Conservation (phyloP, 1,140 invertebrate species). For the Hycleus cichorii region DNA sequence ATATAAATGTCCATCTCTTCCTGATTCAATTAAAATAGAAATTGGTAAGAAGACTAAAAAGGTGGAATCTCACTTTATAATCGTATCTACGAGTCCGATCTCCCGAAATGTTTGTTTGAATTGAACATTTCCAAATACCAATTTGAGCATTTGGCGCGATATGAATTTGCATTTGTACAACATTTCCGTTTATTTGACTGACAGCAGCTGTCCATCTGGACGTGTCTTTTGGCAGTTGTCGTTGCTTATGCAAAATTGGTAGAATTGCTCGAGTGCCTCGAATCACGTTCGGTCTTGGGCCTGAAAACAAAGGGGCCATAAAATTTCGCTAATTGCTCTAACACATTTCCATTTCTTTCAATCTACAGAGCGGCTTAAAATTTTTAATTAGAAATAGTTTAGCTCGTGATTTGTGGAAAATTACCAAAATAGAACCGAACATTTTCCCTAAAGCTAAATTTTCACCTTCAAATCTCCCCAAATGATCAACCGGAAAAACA, state of each 20-base stretch:
- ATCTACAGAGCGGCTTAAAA: too few relatives aligned
- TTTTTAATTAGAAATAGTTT: too few relatives aligned
- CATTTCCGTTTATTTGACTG: constrained; percentile 50
- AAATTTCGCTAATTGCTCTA: not conserved
- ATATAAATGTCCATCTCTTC: constrained; percentile 59
- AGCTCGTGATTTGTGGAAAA: too few relatives aligned
- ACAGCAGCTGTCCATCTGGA: constrained; percentile 55
- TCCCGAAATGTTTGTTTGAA: constrained; percentile 52
- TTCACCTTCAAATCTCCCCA: not conserved
- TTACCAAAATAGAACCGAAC: too few relatives aligned
- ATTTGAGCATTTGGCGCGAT: constrained; percentile 54
- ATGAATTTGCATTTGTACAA: constrained; percentile 54
- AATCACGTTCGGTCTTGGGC: constrained; percentile 54
- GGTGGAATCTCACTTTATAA: constrained; percentile 39
- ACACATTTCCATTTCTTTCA: too few relatives aligned
- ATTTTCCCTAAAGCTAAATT: not conserved
- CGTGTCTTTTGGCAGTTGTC: constrained; percentile 45
- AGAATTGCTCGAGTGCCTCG: constrained; percentile 57
- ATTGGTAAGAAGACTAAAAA: too few relatives aligned
- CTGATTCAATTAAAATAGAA: constrained; percentile 7
- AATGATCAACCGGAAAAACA: not conserved
- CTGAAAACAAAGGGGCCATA: constrained; percentile 35
- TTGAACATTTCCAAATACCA: constrained; percentile 60
- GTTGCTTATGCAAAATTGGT: constrained; percentile 45
- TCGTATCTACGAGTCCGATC: constrained; percentile 46